Base-by-base conservation (phyloP, 1,140 invertebrate genomes). In the Eriocheir sinensis region DNA sequence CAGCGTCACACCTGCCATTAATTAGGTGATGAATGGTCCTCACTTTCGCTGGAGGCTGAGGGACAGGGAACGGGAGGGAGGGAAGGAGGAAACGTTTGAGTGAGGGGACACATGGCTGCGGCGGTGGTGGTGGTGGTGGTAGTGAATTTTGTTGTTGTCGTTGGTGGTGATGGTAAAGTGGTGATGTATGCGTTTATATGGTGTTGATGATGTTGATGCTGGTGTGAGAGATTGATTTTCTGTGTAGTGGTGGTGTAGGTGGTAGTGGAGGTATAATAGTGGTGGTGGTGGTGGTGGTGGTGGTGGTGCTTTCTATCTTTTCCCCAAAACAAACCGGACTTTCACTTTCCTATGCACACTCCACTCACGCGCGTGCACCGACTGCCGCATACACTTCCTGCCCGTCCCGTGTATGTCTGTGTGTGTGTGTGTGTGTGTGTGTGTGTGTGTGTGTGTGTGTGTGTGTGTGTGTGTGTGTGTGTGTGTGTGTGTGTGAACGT, bases 361-460 rank as follows among this genome's bases (percentile, higher is more conserved):
- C 27, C 60, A 72, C 60, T 72, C 27, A 72, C 17, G 60, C 27
- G 60, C 60, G 60, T 72, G 60, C 60, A 72, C 21, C 17, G 27
- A 8, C n/a, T n/a, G 60, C 21, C 48, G 21, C 4, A 72, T 21
- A 72, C 9, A 72, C 21, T 72, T 72, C 60, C 60, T 72, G 6
- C 60, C 15, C 85, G 8, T 40, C 3, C 44, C 40, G 85, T 88
- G 85, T 88, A 40, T 88, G 85, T 88, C 38, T 88, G 85, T 88
- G 85, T 41, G 85, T 41, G 85, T 88, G 85, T 88, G 85, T 88
- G 38, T 38, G 85, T 72, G 60, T 72, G 60, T 72, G 60, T 72
- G 60, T 72, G 60, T 72, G 60, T 72, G 60, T 72, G 60, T 72
- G 60, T 72, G 60, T 72, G 60, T 72, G 60, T 72, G 60, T 72